These are phyloP conservation scores for Rhynchonema sp. DNA, from an alignment of 2,888 invertebrate species.

Conservation along the genomic window DNA sequence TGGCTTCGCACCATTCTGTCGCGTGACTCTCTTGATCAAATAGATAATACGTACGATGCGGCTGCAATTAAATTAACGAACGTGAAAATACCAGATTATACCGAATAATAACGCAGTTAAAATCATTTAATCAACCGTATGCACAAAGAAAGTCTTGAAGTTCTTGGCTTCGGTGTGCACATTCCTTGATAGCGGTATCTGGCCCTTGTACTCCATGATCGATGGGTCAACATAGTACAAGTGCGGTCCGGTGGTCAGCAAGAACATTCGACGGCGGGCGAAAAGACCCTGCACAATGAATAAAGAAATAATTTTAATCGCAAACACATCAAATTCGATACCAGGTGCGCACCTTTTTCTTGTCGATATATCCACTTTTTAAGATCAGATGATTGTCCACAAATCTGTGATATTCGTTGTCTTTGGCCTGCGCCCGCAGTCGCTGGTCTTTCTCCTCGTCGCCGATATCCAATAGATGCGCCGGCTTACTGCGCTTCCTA, in stretches of 20 bases:
- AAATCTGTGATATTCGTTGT: slow-evolving; percentile 54
- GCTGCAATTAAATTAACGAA: too few species aligned
- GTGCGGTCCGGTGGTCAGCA: slow-evolving; percentile 69
- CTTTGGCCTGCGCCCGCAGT: slow-evolving; percentile 34
- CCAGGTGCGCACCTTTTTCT: slow-evolving; percentile 70
- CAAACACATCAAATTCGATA: too few species aligned
- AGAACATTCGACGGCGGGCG: slow-evolving; percentile 71
- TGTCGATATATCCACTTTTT: slow-evolving; percentile 80
- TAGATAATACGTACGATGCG: slow-evolving; percentile 85
- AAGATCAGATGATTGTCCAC: slow-evolving; percentile 77
- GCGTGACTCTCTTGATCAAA: slow-evolving; percentile 85
- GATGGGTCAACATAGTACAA: slow-evolving; percentile 87
- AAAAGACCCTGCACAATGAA: slow-evolving; percentile 73
- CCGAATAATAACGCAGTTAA: too few species aligned
- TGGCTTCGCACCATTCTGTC: slow-evolving; percentile 75
- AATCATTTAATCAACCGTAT: slow-evolving; percentile 75
- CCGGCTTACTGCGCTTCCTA: neutral
- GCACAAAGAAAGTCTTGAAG: slow-evolving; percentile 90
- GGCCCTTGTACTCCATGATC: slow-evolving; percentile 78
- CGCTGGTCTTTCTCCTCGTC: slow-evolving; percentile 18
- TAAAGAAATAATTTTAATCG: too few species aligned
- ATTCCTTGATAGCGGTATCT: slow-evolving; percentile 70
- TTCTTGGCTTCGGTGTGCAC: slow-evolving; percentile 78
- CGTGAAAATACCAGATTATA: too few species aligned
- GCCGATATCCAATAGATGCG: slow-evolving; percentile 10